Percentiles rank a stretch among this genome's conserved stretches.
Evolutionary conservation across 2,797 vertebrate species (phyloP).

Genomic region (Cryptoblepharus egeriae): DNA sequence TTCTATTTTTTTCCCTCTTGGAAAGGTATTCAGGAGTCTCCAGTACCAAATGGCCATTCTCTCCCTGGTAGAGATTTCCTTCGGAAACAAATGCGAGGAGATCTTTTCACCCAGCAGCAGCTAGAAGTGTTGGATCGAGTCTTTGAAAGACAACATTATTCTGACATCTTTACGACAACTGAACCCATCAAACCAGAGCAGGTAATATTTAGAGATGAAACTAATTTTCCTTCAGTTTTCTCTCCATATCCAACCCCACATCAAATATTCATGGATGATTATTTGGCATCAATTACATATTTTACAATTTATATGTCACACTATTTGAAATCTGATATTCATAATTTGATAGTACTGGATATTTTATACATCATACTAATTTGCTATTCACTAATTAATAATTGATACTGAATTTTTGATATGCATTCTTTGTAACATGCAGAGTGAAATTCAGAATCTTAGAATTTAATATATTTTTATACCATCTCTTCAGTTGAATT

Average conservation of each 20-base stretch:
- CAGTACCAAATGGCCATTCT: slow-evolving; percentile 93
- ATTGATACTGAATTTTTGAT: neutral
- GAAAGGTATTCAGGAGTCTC: slow-evolving; percentile 93
- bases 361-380: neutral
- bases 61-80: slow-evolving; percentile 97
- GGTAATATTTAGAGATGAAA: slow-evolving; percentile 75
- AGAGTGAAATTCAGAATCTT: neutral
- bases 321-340: neutral
- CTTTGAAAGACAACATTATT: slow-evolving; percentile 93
- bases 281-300: neutral
- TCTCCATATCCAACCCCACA: neutral
- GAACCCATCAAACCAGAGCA: slow-evolving; percentile 91
- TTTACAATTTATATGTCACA: neutral
- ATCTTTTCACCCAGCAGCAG: slow-evolving; percentile 97
- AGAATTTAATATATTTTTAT: no score
- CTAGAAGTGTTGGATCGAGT: slow-evolving; percentile 97
- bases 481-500: no score
- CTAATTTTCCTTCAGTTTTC: neutral
- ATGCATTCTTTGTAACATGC: neutral
- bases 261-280: neutral
- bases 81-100: slow-evolving; percentile 98
- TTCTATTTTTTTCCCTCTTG: slow-evolving; percentile 60
- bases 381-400: neutral
- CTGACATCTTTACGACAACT: slow-evolving; percentile 90
- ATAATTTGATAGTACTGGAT: neutral